These are phyloP conservation scores for Galaxea fascicularis DNA, from an alignment of 92 coral and sea anemone species.

Conservation along the genomic window DNA sequence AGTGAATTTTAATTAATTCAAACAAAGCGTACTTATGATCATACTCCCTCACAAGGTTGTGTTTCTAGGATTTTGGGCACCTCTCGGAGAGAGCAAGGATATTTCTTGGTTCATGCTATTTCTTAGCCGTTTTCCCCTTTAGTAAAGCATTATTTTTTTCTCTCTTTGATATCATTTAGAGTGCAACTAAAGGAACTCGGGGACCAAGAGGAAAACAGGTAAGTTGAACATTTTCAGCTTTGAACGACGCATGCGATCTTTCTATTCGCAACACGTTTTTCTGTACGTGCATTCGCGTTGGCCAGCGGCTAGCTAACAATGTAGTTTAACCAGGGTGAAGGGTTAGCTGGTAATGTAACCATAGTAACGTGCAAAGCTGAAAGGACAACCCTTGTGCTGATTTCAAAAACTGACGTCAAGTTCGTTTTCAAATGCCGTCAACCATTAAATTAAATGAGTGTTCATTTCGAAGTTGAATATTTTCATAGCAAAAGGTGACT, in stretches of 20 bases:
- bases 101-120: background rate
- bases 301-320: background rate
- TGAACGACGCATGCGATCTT: background rate
- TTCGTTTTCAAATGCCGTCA: background rate
- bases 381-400: background rate
- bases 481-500: background rate
- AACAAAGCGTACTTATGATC: background rate
- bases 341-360: conserved; percentile 18
- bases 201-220: conserved; percentile 72
- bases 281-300: conserved; percentile 5
- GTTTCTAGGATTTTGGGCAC: background rate
- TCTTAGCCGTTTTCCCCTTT: too few species aligned
- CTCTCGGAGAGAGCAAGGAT: background rate
- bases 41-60: background rate
- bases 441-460: background rate
- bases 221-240: background rate
- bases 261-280: background rate
- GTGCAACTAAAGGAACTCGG: conserved; percentile 52
- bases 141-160: background rate
- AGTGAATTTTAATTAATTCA: background rate
- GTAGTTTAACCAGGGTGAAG: conserved; percentile 18
- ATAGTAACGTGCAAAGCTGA: background rate
- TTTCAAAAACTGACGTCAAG: background rate
- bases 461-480: background rate
- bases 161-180: conserved; percentile 11